These are phyloP conservation scores for Tetrax tetrax DNA, from an alignment of 2,113 vertebrate species.

Conservation along the genomic window DNA sequence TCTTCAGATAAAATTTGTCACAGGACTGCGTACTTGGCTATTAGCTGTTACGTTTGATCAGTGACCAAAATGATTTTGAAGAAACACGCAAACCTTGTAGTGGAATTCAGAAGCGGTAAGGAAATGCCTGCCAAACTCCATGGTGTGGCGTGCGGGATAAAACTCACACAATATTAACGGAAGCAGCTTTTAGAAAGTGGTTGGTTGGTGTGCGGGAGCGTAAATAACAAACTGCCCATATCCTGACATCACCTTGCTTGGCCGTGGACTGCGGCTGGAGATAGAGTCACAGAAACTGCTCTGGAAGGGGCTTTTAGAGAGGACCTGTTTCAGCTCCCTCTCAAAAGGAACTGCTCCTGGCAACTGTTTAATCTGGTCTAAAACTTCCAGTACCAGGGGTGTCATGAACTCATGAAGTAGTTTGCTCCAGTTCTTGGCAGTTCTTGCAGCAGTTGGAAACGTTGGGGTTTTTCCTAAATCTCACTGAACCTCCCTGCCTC, in stretches of 20 bases:
- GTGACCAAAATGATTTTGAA: neutral
- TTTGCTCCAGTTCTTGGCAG: neutral
- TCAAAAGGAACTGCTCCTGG: neutral
- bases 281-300: neutral
- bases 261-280: neutral
- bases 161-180: fast-evolving
- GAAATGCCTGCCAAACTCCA: neutral
- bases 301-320: neutral
- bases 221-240: neutral
- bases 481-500: neutral
- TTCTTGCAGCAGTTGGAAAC: neutral
- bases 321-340: neutral
- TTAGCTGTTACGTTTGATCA: neutral
- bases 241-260: neutral
- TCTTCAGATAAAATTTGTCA: neutral
- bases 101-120: neutral
- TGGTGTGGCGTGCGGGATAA: neutral
- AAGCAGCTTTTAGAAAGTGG: neutral
- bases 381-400: neutral
- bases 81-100: neutral
- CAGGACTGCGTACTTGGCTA: neutral
- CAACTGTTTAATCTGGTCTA: neutral
- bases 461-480: neutral
- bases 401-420: neutral
- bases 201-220: fast-evolving